Conservation (phyloP, 2,888 invertebrate species). For the Hipparchia semele region DNA sequence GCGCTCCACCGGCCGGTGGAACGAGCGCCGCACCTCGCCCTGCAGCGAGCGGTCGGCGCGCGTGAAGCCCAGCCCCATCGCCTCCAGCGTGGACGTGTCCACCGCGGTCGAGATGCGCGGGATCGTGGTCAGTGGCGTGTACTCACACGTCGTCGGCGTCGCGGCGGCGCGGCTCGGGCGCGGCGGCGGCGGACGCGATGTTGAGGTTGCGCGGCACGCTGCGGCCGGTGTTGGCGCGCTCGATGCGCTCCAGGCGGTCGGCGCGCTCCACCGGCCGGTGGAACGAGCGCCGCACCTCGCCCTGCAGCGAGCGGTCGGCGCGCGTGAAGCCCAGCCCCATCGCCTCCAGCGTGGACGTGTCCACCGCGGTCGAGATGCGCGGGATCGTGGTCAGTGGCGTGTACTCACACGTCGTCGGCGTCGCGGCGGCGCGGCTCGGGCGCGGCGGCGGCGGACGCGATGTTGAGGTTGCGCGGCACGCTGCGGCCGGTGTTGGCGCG, state of each 20-base stretch:
- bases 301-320: conserved; percentile 59
- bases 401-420: conserved; percentile 24
- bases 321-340: conserved; percentile 53
- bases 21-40: conserved; percentile 74
- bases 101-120: conserved; percentile 72
- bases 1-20: conserved; percentile 57
- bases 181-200: conserved; percentile 62
- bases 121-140: conserved; percentile 54
- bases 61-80: conserved; percentile 49
- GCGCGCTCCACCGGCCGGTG: conserved; percentile 53
- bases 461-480: too few species aligned
- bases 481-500: too few species aligned
- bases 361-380: conserved; percentile 69
- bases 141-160: conserved; percentile 27
- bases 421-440: conserved; percentile 27
- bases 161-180: conserved; percentile 42
- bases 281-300: conserved; percentile 75
- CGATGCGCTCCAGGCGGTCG: conserved; percentile 52
- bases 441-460: conserved; percentile 52
- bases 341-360: conserved; percentile 55
- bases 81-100: conserved; percentile 57
- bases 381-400: conserved; percentile 44
- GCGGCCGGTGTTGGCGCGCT: conserved; percentile 65
- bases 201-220: conserved; percentile 82
- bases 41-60: conserved; percentile 60